Percentiles rank a stretch among this genome's conserved stretches.
Conservation (phyloP, 2,113 vertebrate species). For the Peucedramus taeniatus region DNA sequence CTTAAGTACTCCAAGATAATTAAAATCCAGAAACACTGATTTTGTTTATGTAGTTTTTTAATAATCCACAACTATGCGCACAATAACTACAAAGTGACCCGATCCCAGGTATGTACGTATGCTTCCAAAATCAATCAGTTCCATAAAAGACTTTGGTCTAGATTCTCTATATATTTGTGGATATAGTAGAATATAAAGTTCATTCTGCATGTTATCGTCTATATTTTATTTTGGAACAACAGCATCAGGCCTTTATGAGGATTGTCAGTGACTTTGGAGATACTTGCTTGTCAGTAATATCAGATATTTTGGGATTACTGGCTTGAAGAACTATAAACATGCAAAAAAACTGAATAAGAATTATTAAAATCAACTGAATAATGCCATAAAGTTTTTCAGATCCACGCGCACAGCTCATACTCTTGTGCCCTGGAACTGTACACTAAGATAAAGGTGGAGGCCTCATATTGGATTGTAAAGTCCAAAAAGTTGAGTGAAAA, state of each 20-base stretch:
- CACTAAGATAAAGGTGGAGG: neutral
- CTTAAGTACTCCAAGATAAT: neutral
- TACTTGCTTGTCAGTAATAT: neutral
- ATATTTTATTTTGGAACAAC: neutral
- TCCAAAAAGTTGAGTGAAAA: neutral
- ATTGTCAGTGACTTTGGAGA: neutral
- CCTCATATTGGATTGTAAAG: neutral
- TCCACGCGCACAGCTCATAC: neutral
- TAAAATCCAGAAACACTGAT: neutral
- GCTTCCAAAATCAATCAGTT: neutral
- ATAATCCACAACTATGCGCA: neutral
- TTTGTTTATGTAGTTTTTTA: neutral
- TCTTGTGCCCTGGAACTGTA: neutral
- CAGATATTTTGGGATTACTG: neutral
- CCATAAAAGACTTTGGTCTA: neutral
- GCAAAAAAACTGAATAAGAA: neutral
- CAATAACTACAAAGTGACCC: neutral
- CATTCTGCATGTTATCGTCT: neutral
- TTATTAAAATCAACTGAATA: neutral
- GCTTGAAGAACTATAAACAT: neutral
- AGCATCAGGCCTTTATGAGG: neutral
- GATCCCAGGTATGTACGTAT: neutral
- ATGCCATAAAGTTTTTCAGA: neutral
- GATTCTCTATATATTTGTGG: neutral
- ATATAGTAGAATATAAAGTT: neutral